Base-by-base conservation (phyloP, 2,797 vertebrate species). In the Notoglanidium macrostoma region DNA sequence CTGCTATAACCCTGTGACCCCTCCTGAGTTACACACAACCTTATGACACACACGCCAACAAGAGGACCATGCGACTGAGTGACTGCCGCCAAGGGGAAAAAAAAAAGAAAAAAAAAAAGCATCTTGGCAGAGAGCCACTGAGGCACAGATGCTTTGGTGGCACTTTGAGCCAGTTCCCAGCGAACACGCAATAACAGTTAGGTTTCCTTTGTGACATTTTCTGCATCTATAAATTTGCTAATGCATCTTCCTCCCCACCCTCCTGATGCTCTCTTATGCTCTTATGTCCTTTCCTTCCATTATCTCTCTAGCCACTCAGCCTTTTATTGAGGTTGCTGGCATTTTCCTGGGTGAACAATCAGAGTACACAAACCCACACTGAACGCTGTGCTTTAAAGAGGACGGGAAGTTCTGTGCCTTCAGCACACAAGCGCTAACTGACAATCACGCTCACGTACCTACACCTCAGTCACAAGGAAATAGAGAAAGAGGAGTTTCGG, bases 11-110 rank as follows among this genome's bases (percentile, higher is more conserved):
- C 17, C 11, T 44, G 21, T 46, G 21, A 80, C 21, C 11, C 35
- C 46, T 84, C 72, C 19, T 61, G 7, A 68, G 49, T 40, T 86
- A 83, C 81, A 79, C n/a, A 63, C 23, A 74, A 79, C n/a, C 80
- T 79, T 68, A 49, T 35, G 49, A 77, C 23, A 26, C 7, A 29
- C n/a, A 51, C 8, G 6, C 32, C 70, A 40, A n/a, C 46, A 57
- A 32, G 32, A 57, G 8, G 44, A 65, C 23, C 23, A 61, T 19
- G 49, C n/a, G 26, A 46, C 15, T 73, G 61, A 67, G 51, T 32
- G 55, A 15, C 55, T n/a, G 12, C n/a, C 9, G n/a, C 3, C 19
- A 23, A 40, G 46, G n/a, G 11, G 15, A 17, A 11, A 19, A 51
- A 80, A 80, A 10, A 21, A 23, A 12, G n/a, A n/a, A n/a, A n/a